Conservation (phyloP, 2,797 vertebrate species). For the Sebastes matsubarae region DNA sequence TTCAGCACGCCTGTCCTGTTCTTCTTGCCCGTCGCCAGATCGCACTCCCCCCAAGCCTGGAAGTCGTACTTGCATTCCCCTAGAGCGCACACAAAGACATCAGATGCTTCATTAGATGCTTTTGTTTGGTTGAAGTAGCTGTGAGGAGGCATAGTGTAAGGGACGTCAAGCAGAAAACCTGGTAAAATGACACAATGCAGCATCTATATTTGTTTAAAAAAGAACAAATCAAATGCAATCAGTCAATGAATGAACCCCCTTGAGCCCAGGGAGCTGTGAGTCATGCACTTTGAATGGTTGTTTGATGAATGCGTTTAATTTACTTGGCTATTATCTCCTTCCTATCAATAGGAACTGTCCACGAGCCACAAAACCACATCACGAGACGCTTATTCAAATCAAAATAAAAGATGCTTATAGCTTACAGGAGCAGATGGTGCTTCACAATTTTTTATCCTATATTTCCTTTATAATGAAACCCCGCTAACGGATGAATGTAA, state of each 20-base stretch:
- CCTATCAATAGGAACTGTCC: constrained; percentile 15
- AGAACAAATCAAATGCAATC: constrained; percentile 18
- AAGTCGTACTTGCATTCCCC: constrained; percentile 98
- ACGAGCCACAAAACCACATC: neutral
- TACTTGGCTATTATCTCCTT: constrained; percentile 21
- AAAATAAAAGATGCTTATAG: constrained; percentile 1
- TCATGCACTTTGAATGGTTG: constrained; percentile 36
- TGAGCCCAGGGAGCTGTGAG: constrained; percentile 19
- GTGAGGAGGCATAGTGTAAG: neutral
- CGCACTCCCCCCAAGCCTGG: constrained; percentile 96
- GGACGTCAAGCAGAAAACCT: constrained; percentile 27
- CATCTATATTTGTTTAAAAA: constrained; percentile 34
- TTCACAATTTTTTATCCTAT: constrained; percentile 23
- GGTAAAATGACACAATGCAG: constrained; percentile 21
- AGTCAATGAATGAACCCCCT: constrained; percentile 14
- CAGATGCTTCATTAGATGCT: constrained; percentile 34
- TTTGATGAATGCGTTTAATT: constrained; percentile 50
- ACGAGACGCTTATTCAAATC: neutral
- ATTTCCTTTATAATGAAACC: constrained; percentile 39
- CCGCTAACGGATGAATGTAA: constrained; percentile 42
- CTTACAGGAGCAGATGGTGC: constrained; percentile 31
- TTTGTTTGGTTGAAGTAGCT: constrained; percentile 33
- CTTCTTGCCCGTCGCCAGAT: constrained; percentile 91
- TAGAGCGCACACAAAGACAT: constrained; percentile 52
- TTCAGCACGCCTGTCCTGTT: constrained; percentile 92